phyloP scores from a whole-genome alignment of 2,888 invertebrate species.

The Acleris emargana region DNA sequence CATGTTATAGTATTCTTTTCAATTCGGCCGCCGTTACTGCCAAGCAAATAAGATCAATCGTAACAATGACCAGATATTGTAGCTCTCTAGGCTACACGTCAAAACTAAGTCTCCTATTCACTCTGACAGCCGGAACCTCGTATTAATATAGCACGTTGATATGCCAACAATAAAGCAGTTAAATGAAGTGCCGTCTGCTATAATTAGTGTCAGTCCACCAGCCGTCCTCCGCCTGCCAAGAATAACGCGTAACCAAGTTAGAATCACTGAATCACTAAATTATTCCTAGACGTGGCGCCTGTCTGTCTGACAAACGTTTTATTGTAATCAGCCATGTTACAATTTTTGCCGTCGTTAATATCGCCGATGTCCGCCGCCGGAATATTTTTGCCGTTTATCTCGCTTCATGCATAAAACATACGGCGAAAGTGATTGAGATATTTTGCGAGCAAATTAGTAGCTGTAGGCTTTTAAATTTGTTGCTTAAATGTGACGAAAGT shows the following conservation, averaged over 20 bases:
- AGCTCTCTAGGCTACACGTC: too few relatives aligned
- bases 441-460: slow-evolving; percentile 21
- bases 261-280: slow-evolving; percentile 36
- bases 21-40: too few relatives aligned
- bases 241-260: slow-evolving; percentile 32
- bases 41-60: too few relatives aligned
- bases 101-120: too few relatives aligned
- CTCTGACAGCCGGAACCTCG: neutral
- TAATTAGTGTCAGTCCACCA: slow-evolving; percentile 18
- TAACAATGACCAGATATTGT: too few relatives aligned
- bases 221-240: slow-evolving; percentile 17
- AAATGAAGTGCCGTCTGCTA: neutral
- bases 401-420: slow-evolving; percentile 64
- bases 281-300: slow-evolving; percentile 42
- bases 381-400: slow-evolving; percentile 50
- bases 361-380: slow-evolving; percentile 45
- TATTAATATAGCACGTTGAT: slow-evolving; percentile 1
- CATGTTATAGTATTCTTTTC: too few relatives aligned
- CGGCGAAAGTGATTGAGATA: slow-evolving; percentile 43
- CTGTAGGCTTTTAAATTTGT: slow-evolving; percentile 7
- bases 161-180: slow-evolving; percentile 16
- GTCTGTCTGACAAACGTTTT: slow-evolving; percentile 41
- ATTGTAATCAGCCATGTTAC: slow-evolving; percentile 37
- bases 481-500: slow-evolving; percentile 9
- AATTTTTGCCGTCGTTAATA: slow-evolving; percentile 47